Base-by-base conservation (phyloP, 1,140 invertebrate genomes). In the Trinorchestia longiramus region DNA sequence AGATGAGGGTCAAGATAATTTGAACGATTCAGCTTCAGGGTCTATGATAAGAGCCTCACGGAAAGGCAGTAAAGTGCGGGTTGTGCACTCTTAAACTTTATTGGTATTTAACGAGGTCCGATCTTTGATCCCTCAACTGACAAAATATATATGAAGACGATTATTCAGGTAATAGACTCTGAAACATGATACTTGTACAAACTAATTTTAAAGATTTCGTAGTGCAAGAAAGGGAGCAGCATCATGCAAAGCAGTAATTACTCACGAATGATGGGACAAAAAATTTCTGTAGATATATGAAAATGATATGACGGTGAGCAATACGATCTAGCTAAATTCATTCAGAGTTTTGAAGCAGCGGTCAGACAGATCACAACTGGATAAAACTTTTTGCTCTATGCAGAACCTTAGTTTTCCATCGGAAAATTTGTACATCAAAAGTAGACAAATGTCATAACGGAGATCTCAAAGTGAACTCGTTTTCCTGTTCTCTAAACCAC, bases 1-100 rank as follows among this genome's bases (percentile, higher is more conserved):
- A 77, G 62, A 77, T 77, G 62, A 77, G 62, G 62, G 62, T 77
- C 62, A 77, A 77, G 62, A 77, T 77, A 77, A 77, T 77, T 77
- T 77, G 62, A 77, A 28, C 62, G 62, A 19, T 77, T 77, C 36
- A 77, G 62, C 62, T 77, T 23, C 62, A 77, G 62, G 15, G 28
- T 77, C 62, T 77, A 77, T 77, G 62, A 77, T 77, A 77, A 77
- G 28, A 77, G 62, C 62, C 62, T 36, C 62, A 77, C 62, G 62
- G 36, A 77, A 36, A 36, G 28, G 28, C 62, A 36, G 62, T 77
- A 77, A 77, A 77, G 11, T 77, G 62, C 62, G 28, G 62, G 62
- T 36, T 77, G 62, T 28, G 11, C 62, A 77, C 36, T 11, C 28
- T 77, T 28, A 77, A 36, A 77, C 15, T 77, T 77, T 77, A 77